Evolutionary conservation across 2,888 invertebrate genomes (phyloP), one percentile per base, ranked within the genome.

Genomic region (Ormyrus rosae): DNA sequence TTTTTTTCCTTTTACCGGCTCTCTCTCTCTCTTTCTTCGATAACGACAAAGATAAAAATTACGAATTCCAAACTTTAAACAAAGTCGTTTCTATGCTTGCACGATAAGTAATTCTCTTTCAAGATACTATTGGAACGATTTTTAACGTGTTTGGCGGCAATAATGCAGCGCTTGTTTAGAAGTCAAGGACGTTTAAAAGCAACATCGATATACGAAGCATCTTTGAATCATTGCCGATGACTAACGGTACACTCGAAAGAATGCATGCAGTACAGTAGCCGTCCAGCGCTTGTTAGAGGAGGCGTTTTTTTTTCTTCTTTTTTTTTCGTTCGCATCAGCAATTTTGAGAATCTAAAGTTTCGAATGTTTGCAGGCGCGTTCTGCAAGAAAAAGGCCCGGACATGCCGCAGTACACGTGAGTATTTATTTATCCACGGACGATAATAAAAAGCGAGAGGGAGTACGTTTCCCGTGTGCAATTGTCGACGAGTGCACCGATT

Each of bases 331-430:
- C 87, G 92, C 34, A 0, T 34, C 4, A 34, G 34, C 34, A 34
- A 34, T 34, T 34, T 34, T 34, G 34, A 34, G 34, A 34, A 4
- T 34, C 34, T 34, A 34, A 34, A 34, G 2, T 34, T 34, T 34
- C 34, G 34, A 34, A 34, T 34, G 34, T 34, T 34, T 92, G 83
- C 91, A 94, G 94, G 92, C 92, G 93, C 91, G 92, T 93, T 88
- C 92, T 93, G 87, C 93, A 93, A 91, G 93, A 93, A 87, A 93
- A 93, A 90, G 92, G 91, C 88, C 91, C 92, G 90, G 93, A 93
- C 88, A 93, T 93, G 93, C 93, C 93, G 90, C 93, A 93, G 89
- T 94, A 93, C 89, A 93, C 93, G 93, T 94, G 92, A 93, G 93
- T 92, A 53, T 65, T 76, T 51, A 51, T 70, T 65, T 4, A 46